Base-by-base conservation (phyloP, 37 sponge, comb jelly and placozoan genomes). In the Haliclona indistincta region DNA sequence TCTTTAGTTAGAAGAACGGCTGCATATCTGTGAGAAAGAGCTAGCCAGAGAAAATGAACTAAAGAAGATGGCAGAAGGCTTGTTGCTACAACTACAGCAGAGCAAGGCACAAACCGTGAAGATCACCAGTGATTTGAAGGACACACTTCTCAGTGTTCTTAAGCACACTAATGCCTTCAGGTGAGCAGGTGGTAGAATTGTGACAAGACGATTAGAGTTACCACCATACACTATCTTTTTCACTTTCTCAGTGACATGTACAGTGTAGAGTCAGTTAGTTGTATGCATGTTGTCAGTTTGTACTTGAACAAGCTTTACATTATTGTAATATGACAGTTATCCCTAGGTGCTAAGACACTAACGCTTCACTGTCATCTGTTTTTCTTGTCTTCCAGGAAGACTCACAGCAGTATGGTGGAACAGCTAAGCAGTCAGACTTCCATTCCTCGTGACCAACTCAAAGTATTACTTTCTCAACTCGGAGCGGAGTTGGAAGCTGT, bases 401-500 rank as follows among this genome's bases (percentile, higher is more conserved):
- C 81, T 2, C 64, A 80, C 39, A 22, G 23, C 17, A 41, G 19
- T 17, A 3, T 80, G 29, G 38, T 37, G 7, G 72, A 43, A 29
- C 43, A 80, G 64, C 2, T 80, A 64, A 72, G 71, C 4, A 25
- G 53, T 2, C 53, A 71, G 26, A 65, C 52, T 20, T n/a, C n/a
- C n/a, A n/a, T n/a, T n/a, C n/a, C 52, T 47, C 39, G 64, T 71
- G 17, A 20, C 64, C 26, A 19, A 47, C 29, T 68, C 80, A 8
- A 45, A 51, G 1, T 69, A 0, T 52, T 75, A 25, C 30, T 13
- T 17, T 45, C 83, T 1, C 56, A 45, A 33, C 49, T 85, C 64
- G 62, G 74, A 6, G 64, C 72, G 73, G 86, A 85, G 53, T 26
- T 85, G 56, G 86, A 85, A 49, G 86, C 86, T 0, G 73, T 85